Percentiles rank a stretch among this genome's conserved stretches.
Evolutionary conservation across 2,797 vertebrate genomes (phyloP).

Genomic region (Ptychadena robeensis): DNA sequence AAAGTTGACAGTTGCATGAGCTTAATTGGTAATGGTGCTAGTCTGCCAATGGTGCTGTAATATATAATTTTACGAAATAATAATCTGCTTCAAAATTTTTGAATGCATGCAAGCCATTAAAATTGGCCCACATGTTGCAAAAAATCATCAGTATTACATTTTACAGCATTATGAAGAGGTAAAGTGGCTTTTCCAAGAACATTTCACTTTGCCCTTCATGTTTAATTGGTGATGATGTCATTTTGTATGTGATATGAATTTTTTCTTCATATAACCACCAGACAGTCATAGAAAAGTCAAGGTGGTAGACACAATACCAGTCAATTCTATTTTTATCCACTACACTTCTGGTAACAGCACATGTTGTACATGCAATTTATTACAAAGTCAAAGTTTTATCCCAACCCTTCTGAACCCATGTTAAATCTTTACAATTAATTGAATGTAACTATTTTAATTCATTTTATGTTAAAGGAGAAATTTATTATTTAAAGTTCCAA

Average conservation of each 20-base stretch:
- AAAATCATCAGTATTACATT: conserved; percentile 35
- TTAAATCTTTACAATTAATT: neutral
- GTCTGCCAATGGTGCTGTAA: neutral
- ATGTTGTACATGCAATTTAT: neutral
- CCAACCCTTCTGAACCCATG: too few species aligned
- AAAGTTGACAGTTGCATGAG: too few species aligned
- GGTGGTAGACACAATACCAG: neutral
- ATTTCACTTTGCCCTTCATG: conserved; percentile 23
- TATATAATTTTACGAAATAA: neutral
- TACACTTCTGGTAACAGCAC: neutral
- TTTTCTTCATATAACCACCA: conserved; percentile 15
- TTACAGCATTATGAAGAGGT: conserved; percentile 17
- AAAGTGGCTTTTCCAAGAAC: conserved; percentile 29
- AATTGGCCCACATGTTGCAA: neutral
- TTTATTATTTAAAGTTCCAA: too few species aligned
- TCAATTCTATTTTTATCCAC: neutral
- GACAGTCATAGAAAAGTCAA: conserved; percentile 11
- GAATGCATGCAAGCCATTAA: neutral
- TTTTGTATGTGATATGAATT: conserved; percentile 32
- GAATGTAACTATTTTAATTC: too few species aligned
- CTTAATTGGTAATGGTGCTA: too few species aligned
- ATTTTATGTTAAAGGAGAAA: too few species aligned
- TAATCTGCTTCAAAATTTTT: neutral
- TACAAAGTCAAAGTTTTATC: neutral
- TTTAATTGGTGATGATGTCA: conserved; percentile 39